Evolutionary conservation across 2,797 vertebrate genomes (phyloP), one percentile per base, ranked within the genome.

Genomic region (Kryptopterus vitreolus): DNA sequence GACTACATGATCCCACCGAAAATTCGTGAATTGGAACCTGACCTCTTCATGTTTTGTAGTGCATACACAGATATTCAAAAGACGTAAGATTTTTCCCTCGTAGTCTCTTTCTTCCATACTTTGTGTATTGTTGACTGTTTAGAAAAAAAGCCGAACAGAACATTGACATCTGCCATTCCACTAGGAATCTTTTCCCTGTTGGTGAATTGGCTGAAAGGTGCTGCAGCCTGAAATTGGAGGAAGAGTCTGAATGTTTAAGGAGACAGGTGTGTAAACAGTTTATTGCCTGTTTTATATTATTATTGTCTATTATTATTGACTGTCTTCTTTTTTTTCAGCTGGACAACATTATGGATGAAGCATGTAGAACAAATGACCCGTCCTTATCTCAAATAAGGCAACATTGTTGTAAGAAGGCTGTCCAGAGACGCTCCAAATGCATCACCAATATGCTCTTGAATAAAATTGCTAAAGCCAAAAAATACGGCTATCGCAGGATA

Each of bases 41-140:
- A n/a, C 65, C 24, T 0, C 85, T 91, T 0, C 65, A 83, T 83
- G 13, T n/a, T 94, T 63, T 95, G 94, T 83, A 80, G 86, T 29
- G 85, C 78, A n/a, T 87, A 90, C 77, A 88, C 81, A 80, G 55
- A 87, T 50, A 75, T 46, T 15, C 86, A 79, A 68, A 91, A 87
- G 79, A 89, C 70, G 93, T 94, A 88, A 91, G 90, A 70, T 72
- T 31, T 35, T 10, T 58, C 75, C 4, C 0, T 48, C 1, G 4
- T 59, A 1, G 26, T 63, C 50, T 76, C 11, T 77, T 24, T 46
- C 38, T 74, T 57, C 29, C 29, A 46, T 6, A 46, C 11, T 55
- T 35, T 4, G 15, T 55, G 35, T 29, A 6, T n/a, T 10, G 43
- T 68, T 57, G 24, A 55, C 7, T 63, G 24, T 33, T 63, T 63